Percentiles rank a stretch among this genome's conserved stretches.
Conservation (phyloP, 2,797 vertebrate genomes). For the Poeciliopsis gracilis region DNA sequence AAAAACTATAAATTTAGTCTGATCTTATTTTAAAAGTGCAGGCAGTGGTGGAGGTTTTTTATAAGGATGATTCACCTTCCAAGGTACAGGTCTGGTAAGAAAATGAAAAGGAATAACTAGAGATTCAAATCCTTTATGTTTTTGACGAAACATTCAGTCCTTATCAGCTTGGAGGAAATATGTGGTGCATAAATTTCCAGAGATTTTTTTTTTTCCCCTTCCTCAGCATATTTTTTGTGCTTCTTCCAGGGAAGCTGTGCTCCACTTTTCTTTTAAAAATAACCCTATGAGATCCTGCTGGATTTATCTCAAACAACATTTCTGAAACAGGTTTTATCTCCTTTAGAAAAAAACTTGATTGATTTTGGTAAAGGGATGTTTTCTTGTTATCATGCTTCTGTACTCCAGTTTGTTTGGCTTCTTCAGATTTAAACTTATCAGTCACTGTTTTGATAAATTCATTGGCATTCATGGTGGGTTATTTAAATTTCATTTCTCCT, state of each 20-base stretch:
- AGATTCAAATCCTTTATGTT: not conserved
- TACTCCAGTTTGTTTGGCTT: not conserved
- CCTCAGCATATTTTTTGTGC: not conserved
- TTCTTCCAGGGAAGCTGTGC: not conserved
- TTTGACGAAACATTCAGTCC: not conserved
- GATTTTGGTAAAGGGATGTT: not conserved
- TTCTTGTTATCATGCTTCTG: not conserved
- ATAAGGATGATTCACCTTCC: not conserved
- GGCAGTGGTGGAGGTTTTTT: not conserved
- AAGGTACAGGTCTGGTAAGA: not conserved
- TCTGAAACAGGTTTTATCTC: conserved; percentile 1
- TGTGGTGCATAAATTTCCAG: not conserved
- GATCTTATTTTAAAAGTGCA: not conserved
- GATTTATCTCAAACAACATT: not conserved
- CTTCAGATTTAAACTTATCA: conserved; percentile 3
- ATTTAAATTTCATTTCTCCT: not conserved
- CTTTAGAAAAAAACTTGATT: not conserved
- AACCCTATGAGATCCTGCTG: not conserved
- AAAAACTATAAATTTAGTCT: not conserved
- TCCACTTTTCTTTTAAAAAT: not conserved
- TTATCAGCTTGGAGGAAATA: conserved; percentile 3
- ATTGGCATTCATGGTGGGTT: not conserved
- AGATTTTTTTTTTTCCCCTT: not conserved
- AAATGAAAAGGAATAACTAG: not conserved
- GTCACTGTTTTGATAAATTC: conserved; percentile 1